These are phyloP conservation scores for Fopius arisanus DNA, from an alignment of 1,140 invertebrate genomes.

Conservation along the genomic window DNA sequence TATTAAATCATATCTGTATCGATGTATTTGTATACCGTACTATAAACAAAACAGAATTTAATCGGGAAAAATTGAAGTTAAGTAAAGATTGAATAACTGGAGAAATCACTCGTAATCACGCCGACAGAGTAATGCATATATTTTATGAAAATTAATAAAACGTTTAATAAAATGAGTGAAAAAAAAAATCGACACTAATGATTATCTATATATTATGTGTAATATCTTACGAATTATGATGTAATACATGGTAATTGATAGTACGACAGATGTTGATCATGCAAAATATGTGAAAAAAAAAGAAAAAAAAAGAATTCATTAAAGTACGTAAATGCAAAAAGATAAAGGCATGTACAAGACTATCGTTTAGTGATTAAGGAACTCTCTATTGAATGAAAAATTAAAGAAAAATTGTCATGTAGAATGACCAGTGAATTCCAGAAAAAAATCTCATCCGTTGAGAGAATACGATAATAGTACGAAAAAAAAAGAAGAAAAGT, in stretches of 20 bases:
- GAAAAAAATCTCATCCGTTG: neutral
- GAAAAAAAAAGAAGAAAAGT: neutral
- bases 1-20: slow-evolving; percentile 4
- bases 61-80: neutral
- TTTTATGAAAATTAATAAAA: neutral
- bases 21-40: neutral
- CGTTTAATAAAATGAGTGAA: neutral
- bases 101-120: neutral
- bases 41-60: neutral
- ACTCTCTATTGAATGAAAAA: neutral
- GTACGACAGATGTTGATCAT: slow-evolving; percentile 28
- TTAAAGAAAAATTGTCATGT: neutral
- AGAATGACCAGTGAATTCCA: too few species aligned
- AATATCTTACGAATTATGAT: slow-evolving; percentile 39
- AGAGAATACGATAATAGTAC: neutral
- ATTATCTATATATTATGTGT: slow-evolving; percentile 44
- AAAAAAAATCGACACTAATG: slow-evolving; percentile 31
- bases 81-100: neutral
- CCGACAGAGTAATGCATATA: too few species aligned
- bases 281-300: neutral
- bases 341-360: slow-evolving; percentile 10
- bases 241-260: slow-evolving; percentile 45
- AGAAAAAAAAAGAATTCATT: neutral
- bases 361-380: slow-evolving; percentile 36
- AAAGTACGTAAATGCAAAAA: neutral